A percentile compares a stretch with the other conserved stretches of the same genome.
Evolutionary conservation across 2,113 vertebrate species (phyloP).

Genomic region (Actinemys pallida): DNA sequence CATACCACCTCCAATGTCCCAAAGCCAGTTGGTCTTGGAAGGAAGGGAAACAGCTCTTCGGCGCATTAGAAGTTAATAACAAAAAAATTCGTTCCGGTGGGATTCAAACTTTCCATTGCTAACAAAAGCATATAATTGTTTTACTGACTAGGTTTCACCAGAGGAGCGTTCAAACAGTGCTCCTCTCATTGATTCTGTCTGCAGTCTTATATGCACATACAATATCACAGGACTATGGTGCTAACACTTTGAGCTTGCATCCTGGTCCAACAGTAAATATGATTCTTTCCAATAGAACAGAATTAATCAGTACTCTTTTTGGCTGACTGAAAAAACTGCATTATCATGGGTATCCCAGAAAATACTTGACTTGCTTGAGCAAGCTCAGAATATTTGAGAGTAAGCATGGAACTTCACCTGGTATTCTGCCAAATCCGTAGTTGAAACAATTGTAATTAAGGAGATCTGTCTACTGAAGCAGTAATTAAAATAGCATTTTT

Average conservation of each 20-base stretch:
- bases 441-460: fast-evolving
- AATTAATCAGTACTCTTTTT: neutral
- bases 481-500: neutral
- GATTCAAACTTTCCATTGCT: neutral
- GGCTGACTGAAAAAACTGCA: neutral
- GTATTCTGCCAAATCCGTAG: neutral
- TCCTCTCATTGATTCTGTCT: neutral
- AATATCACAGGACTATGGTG: neutral
- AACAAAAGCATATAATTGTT: neutral
- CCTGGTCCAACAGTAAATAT: neutral
- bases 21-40: neutral
- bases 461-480: neutral
- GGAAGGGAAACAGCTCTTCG: fast-evolving
- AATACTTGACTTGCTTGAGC: neutral
- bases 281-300: neutral
- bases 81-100: neutral
- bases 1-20: neutral
- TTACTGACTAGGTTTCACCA: neutral
- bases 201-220: neutral
- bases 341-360: neutral
- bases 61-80: neutral
- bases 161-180: neutral
- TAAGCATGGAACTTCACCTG: neutral
- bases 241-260: neutral
- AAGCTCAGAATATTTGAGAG: neutral